A percentile compares a stretch with the other conserved stretches of the same genome.
Evolutionary conservation across 2,888 invertebrate genomes (phyloP).

Genomic region (Drosophila nigritarsus): DNA sequence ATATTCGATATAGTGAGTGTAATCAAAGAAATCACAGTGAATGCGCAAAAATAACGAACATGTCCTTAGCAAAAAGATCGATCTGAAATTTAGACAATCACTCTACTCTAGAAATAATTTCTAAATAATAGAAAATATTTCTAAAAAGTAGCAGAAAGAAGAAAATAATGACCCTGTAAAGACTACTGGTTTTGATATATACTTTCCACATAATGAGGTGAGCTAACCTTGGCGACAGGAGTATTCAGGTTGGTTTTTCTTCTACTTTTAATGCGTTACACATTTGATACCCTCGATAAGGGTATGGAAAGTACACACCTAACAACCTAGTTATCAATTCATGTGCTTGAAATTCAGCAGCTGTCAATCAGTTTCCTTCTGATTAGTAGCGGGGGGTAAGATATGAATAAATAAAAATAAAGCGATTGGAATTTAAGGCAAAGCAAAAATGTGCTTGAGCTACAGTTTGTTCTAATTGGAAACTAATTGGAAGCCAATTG

Average conservation of each 20-base stretch:
- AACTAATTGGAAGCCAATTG: not conserved
- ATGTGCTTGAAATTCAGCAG: constrained; percentile 18
- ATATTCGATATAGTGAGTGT: not conserved
- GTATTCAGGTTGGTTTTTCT: not conserved
- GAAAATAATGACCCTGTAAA: too few species aligned
- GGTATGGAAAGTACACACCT: constrained; percentile 2
- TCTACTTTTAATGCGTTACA: not conserved
- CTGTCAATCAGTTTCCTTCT: constrained; percentile 20
- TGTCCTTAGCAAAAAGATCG: rapidly evolving
- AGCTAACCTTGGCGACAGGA: not conserved
- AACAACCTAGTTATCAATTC: constrained; percentile 17
- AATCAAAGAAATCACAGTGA: not conserved
- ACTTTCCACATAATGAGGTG: too few species aligned
- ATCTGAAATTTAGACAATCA: too few species aligned
- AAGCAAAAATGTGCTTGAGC: not conserved
- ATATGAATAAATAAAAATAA: not conserved
- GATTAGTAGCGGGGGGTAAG: constrained; percentile 10
- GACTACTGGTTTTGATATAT: too few species aligned
- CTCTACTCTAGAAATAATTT: too few species aligned
- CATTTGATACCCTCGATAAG: not conserved
- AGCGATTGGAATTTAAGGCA: not conserved
- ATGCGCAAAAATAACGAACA: too few species aligned
- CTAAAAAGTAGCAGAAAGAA: too few species aligned
- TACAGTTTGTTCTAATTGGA: not conserved
- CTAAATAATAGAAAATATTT: too few species aligned